phyloP scores from a whole-genome alignment of 2,888 invertebrate species.

The Eupsilia transversa region DNA sequence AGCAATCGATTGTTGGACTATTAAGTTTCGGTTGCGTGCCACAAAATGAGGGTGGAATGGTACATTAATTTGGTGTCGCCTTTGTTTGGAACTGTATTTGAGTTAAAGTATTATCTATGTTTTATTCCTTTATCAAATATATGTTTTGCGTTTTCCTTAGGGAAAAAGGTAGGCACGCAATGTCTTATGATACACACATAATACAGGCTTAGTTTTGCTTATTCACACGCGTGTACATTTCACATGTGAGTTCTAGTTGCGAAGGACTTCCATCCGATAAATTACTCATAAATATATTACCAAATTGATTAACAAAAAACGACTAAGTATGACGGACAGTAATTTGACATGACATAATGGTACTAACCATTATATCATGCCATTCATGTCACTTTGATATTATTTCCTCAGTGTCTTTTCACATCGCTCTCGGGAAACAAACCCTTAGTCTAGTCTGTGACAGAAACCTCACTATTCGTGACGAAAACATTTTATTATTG shows the following conservation, averaged over 20 bases:
- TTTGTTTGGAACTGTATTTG: conserved; percentile 31
- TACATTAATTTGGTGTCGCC: conserved; percentile 28
- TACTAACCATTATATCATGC: no score
- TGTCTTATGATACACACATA: neutral
- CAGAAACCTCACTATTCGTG: no score
- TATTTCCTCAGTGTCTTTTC: no score
- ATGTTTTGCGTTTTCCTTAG: conserved; percentile 28
- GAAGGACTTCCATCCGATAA: neutral
- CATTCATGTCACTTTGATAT: no score
- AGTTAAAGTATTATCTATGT: neutral
- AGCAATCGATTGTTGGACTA: conserved; percentile 18
- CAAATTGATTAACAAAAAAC: neutral
- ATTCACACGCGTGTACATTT: neutral
- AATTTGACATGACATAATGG: no score
- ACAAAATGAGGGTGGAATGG: conserved; percentile 30
- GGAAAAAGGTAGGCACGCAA: conserved; percentile 25
- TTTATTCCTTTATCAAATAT: conserved; percentile 38
- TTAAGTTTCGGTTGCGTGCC: conserved; percentile 39
- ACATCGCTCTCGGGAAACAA: no score
- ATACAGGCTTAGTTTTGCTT: neutral
- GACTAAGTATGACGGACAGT: neutral
- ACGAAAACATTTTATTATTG: no score
- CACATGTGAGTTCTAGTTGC: neutral
- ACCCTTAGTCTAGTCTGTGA: no score
- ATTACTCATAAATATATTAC: neutral